Conservation (phyloP, 2,797 vertebrate species). For the Argyrosomus regius region DNA sequence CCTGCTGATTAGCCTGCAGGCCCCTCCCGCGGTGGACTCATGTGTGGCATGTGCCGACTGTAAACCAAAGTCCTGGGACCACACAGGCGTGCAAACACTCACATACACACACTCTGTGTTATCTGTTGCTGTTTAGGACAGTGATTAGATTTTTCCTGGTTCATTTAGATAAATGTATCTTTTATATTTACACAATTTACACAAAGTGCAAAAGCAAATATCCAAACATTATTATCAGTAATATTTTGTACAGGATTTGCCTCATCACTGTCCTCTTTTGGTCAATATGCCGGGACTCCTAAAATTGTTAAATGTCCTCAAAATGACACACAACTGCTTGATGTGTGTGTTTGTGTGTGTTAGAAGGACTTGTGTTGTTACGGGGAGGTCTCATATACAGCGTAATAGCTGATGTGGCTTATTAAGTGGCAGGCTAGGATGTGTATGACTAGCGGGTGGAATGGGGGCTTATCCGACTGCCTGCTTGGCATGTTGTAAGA, state of each 20-base stretch:
- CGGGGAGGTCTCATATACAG: constrained; percentile 4
- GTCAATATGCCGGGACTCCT: not conserved
- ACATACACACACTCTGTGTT: constrained; percentile 2
- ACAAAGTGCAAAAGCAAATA: not conserved
- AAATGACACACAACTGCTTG: constrained; percentile 15
- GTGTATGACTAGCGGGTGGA: constrained; percentile 23
- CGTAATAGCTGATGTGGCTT: constrained; percentile 51
- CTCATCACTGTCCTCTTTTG: not conserved
- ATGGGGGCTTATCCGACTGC: constrained; percentile 41
- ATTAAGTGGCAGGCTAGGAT: constrained; percentile 45
- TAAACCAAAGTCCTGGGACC: constrained; percentile 81
- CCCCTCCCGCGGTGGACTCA: constrained; percentile 72
- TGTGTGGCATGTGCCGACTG: constrained; percentile 70
- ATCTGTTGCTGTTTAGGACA: constrained; percentile 32
- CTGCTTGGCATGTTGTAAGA: constrained; percentile 61
- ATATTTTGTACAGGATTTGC: not conserved
- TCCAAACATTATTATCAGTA: not conserved
- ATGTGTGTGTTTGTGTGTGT: constrained; percentile 25
- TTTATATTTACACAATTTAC: not conserved
- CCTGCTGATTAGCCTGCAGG: constrained; percentile 73
- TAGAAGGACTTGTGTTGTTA: constrained; percentile 8
- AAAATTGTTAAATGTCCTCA: constrained; percentile 1
- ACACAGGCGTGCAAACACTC: not conserved
- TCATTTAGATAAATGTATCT: constrained; percentile 29
- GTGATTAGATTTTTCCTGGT: constrained; percentile 27